Percentiles rank a stretch among this genome's conserved stretches.
These are phyloP conservation scores for Steinernema feltiae DNA, from an alignment of 1,140 invertebrate species.

Conservation along the genomic window DNA sequence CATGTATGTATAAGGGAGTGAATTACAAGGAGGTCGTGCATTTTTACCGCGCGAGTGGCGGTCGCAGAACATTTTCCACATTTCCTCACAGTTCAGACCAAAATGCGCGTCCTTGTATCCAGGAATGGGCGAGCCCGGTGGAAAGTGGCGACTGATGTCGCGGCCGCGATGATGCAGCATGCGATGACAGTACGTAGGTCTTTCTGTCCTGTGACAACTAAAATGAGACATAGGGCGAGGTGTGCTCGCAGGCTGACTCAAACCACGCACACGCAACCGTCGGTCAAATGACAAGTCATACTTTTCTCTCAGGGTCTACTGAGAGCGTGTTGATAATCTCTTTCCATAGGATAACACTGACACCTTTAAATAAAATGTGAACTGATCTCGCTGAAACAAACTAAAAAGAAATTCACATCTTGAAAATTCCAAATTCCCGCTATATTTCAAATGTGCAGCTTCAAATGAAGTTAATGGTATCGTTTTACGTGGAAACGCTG, in stretches of 20 bases:
- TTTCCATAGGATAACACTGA: too few species aligned
- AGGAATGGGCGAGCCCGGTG: neutral
- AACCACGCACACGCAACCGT: neutral
- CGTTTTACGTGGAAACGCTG: too few species aligned
- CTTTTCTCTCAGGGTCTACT: neutral
- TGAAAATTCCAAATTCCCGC: too few species aligned
- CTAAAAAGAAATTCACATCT: too few species aligned
- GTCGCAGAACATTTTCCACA: neutral
- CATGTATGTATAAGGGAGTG: neutral
- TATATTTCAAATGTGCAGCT: too few species aligned
- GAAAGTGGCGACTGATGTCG: neutral
- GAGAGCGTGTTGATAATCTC: neutral
- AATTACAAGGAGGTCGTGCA: neutral
- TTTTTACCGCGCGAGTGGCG: neutral
- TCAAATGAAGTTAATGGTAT: too few species aligned
- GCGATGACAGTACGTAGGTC: neutral
- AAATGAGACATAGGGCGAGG: neutral
- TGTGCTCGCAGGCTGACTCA: neutral
- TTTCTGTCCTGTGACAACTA: neutral
- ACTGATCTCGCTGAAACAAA: too few species aligned
- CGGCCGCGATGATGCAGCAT: neutral
- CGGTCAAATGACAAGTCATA: neutral
- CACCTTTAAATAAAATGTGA: too few species aligned
- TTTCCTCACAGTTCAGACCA: neutral
- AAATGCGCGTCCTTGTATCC: neutral